Conservation (phyloP, 2,113 vertebrate genomes). For the Ascaphus truei region DNA sequence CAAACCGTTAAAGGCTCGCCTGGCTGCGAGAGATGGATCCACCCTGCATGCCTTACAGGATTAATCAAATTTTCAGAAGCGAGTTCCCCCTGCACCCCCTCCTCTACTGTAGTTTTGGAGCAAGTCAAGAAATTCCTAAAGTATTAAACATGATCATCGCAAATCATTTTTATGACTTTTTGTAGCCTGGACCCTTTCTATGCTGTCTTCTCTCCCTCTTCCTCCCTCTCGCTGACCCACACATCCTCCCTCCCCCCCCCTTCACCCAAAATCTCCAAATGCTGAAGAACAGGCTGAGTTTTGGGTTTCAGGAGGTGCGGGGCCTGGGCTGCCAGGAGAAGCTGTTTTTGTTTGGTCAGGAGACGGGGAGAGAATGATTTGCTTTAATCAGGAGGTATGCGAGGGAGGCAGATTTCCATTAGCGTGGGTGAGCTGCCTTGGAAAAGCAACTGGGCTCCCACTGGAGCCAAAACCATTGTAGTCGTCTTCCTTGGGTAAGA, state of each 20-base stretch:
- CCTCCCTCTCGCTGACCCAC: not conserved
- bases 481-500: too few relatives aligned
- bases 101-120: too few relatives aligned
- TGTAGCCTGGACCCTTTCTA: conserved; percentile 54
- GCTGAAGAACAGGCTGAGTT: not conserved
- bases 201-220: conserved; percentile 42
- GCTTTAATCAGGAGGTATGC: conserved; percentile 5
- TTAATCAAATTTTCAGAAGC: conserved; percentile 60
- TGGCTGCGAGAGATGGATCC: conserved; percentile 56
- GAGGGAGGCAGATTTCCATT: not conserved
- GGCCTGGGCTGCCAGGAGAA: not conserved
- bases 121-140: conserved; percentile 66
- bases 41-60: conserved; percentile 52
- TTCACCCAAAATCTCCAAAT: not conserved
- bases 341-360: not conserved
- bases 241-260: not conserved
- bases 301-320: not conserved
- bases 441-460: not conserved
- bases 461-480: not conserved
- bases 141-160: conserved; percentile 56
- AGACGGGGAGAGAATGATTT: not conserved
- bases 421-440: not conserved
- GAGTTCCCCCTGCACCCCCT: too few relatives aligned
- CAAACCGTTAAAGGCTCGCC: conserved; percentile 56
- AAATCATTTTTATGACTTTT: conserved; percentile 67